Evolutionary conservation across 2,797 vertebrate species (phyloP).

Genomic region (Fundulus diaphanus): DNA sequence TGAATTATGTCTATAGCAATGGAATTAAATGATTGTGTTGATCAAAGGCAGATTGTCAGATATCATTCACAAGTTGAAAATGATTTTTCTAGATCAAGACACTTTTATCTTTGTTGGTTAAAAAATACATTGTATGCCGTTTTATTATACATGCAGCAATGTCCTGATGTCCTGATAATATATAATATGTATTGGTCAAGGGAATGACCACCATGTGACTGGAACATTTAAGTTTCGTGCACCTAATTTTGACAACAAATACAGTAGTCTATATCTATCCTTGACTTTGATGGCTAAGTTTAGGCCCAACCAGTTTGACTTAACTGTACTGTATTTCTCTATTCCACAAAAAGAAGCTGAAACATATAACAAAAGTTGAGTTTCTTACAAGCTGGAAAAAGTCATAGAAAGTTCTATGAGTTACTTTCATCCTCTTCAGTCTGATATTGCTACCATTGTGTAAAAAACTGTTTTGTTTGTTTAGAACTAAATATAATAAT

Average conservation of each 20-base stretch:
- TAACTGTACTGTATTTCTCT: neutral
- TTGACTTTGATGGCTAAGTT: neutral
- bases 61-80: neutral
- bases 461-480: neutral
- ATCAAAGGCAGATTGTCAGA: neutral
- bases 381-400: neutral
- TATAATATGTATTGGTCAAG: neutral
- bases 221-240: neutral
- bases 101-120: neutral
- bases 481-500: neutral
- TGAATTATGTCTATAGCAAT: no score
- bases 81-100: neutral
- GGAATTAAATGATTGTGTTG: neutral
- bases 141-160: neutral
- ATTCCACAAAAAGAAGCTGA: neutral
- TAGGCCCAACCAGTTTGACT: neutral
- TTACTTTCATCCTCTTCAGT: neutral
- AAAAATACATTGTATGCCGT: neutral
- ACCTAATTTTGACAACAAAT: neutral
- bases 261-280: neutral
- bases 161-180: neutral
- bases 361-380: neutral
- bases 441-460: neutral
- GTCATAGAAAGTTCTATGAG: no score
- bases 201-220: neutral